phyloP scores from a whole-genome alignment of 1,140 invertebrate genomes.

The Nixonia krombeini region DNA sequence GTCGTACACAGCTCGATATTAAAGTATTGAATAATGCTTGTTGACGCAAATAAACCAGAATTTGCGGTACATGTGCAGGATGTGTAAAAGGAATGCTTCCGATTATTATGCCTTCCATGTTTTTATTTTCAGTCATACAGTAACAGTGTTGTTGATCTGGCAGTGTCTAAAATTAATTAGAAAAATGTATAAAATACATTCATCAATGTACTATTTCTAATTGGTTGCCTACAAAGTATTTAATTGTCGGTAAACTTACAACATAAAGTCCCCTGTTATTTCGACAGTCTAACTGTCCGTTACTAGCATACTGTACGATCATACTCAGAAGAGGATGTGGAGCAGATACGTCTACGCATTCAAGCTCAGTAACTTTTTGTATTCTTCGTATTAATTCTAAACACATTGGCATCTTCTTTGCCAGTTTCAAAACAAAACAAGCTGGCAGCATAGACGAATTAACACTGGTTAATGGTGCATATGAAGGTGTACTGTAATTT shows the following conservation, averaged over 20 bases:
- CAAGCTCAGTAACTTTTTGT: conserved; percentile 81
- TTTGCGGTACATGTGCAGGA: conserved; percentile 91
- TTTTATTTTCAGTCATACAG: conserved; percentile 87
- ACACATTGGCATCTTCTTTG: conserved; percentile 89
- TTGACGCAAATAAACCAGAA: conserved; percentile 87
- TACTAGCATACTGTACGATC: conserved; percentile 81
- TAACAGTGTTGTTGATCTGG: conserved; percentile 96
- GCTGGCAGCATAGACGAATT: conserved; percentile 93
- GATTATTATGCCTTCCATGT: conserved; percentile 86
- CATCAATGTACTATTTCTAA: neutral
- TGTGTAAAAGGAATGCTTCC: conserved; percentile 92
- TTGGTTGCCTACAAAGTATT: no score
- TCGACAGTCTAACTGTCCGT: conserved; percentile 78
- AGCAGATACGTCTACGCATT: conserved; percentile 77
- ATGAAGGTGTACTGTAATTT: conserved; percentile 79
- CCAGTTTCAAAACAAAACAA: conserved; percentile 89
- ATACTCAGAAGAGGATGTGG: conserved; percentile 82
- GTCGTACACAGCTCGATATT: conserved; percentile 88
- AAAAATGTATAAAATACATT: conserved; percentile 39
- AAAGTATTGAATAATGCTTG: conserved; percentile 94
- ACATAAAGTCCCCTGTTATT: conserved; percentile 84
- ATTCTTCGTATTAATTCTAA: conserved; percentile 81
- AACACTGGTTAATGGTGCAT: conserved; percentile 81
- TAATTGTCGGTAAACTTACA: conserved; percentile 71
- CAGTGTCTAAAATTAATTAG: conserved; percentile 78